Percentiles rank a stretch among this genome's conserved stretches.
phyloP scores from a whole-genome alignment of 30 jellyfish, hydroid and myxozoan genomes.

The Turritopsis dohrnii region DNA sequence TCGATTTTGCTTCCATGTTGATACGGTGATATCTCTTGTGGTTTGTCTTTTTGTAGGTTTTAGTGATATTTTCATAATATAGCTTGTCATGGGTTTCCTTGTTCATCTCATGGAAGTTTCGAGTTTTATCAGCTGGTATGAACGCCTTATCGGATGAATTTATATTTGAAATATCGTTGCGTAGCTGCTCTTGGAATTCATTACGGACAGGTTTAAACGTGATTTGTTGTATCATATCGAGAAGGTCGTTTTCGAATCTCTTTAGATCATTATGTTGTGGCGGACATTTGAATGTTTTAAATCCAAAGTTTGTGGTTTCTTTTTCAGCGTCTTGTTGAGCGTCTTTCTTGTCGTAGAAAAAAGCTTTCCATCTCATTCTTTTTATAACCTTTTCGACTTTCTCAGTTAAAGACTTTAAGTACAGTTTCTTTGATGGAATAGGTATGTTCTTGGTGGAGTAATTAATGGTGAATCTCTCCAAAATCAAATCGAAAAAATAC shows the following conservation, averaged over 20 bases:
- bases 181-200: no score
- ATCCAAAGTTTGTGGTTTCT: background rate
- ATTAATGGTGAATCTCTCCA: background rate
- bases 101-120: no score
- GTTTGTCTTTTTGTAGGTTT: no score
- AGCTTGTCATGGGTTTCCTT: no score
- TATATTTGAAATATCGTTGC: no score
- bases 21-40: no score
- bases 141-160: no score
- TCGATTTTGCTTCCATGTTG: no score
- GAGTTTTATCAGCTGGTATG: no score
- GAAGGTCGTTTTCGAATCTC: background rate
- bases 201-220: no score
- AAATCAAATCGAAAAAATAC: no score
- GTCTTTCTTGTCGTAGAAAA: background rate
- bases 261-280: background rate
- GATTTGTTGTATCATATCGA: background rate
- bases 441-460: slow-evolving; percentile 7
- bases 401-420: slow-evolving; percentile 13
- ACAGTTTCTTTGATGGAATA: background rate
- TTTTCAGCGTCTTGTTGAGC: background rate
- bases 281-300: background rate
- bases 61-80: no score
- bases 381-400: slow-evolving; percentile 2
- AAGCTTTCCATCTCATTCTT: slow-evolving; percentile 6